Conservation (phyloP, 2,888 invertebrate genomes). For the Galerucella pusilla region DNA sequence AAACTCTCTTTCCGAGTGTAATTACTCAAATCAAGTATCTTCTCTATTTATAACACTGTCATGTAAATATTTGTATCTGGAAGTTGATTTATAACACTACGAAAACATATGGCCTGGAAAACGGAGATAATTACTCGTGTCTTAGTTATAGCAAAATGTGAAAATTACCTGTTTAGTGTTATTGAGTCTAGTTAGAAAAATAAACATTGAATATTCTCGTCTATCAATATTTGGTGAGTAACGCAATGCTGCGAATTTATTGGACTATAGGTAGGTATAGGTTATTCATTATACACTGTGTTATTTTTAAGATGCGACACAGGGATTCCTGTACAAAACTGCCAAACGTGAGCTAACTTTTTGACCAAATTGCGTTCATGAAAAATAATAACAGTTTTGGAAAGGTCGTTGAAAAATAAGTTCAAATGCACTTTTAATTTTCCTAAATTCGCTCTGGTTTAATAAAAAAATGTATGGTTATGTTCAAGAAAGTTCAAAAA, state of each 20-base stretch:
- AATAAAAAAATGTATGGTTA: too few relatives aligned
- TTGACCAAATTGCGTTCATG: too few relatives aligned
- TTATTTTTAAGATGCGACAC: too few relatives aligned
- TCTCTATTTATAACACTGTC: slow-evolving; percentile 2
- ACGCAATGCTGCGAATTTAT: not conserved
- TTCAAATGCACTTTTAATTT: too few relatives aligned
- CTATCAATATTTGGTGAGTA: not conserved
- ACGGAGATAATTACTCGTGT: not conserved
- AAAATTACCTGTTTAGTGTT: slow-evolving; percentile 1
- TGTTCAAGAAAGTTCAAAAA: too few relatives aligned
- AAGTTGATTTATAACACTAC: not conserved
- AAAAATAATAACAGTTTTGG: too few relatives aligned
- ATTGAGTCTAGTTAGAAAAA: not conserved
- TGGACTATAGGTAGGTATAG: not conserved
- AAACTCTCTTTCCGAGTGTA: not conserved
- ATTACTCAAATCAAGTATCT: not conserved
- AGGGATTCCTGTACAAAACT: too few relatives aligned
- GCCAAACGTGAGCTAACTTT: too few relatives aligned
- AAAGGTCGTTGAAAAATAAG: too few relatives aligned
- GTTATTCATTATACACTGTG: not conserved
- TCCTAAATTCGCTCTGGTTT: too few relatives aligned
- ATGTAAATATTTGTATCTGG: slow-evolving; percentile 6
- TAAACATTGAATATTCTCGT: not conserved
- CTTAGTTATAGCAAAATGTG: not conserved
- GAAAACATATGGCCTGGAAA: not conserved